Base-by-base conservation (phyloP, 2,888 invertebrate species). In the Belgica antarctica region DNA sequence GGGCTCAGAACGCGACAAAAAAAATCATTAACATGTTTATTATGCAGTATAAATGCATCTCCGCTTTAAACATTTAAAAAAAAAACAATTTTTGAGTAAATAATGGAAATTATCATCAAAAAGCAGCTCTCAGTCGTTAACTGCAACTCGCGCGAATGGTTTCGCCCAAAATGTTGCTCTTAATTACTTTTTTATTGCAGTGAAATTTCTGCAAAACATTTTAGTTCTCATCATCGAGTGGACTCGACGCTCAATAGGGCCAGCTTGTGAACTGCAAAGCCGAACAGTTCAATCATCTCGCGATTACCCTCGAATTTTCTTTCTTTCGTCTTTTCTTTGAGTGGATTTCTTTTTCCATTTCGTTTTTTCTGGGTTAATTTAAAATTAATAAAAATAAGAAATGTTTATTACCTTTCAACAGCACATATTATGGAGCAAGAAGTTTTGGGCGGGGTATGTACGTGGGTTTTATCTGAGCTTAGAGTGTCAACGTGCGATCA, bases 341-440 rank as follows among this genome's bases (percentile, higher is more conserved):
- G 10, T 12, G 46, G 8, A 57, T 57, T 2, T 57, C 15, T 61
- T 5, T 31, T 61, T 61, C 8, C n/a, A n/a, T n/a, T n/a, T n/a
- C n/a, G n/a, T n/a, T n/a, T n/a, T n/a, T n/a, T n/a, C n/a, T 17
- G 31, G 61, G 61, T 61, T 61, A 61, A 61, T 61, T 28, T 27
- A 15, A 62, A 19, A 62, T 36, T 62, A 62, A 62, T 61, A 61
- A 61, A 61, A 61, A 24, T 2, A 61, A 28, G 41, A 31, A 8
- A 41, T n/a, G n/a, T 41, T 41, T 12, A 41, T 41, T 41, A 41
- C 41, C 12, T 41, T 41, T 41, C 41, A 41, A 7, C 41, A 12
- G 4, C 7, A 41, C 41, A 41, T n/a, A n/a, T n/a, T n/a, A n/a
- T n/a, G n/a, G n/a, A n/a, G n/a, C n/a, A n/a, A n/a, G n/a, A n/a